These are phyloP conservation scores for Pseudoips prasinana DNA, from an alignment of 2,888 invertebrate genomes.

Conservation along the genomic window DNA sequence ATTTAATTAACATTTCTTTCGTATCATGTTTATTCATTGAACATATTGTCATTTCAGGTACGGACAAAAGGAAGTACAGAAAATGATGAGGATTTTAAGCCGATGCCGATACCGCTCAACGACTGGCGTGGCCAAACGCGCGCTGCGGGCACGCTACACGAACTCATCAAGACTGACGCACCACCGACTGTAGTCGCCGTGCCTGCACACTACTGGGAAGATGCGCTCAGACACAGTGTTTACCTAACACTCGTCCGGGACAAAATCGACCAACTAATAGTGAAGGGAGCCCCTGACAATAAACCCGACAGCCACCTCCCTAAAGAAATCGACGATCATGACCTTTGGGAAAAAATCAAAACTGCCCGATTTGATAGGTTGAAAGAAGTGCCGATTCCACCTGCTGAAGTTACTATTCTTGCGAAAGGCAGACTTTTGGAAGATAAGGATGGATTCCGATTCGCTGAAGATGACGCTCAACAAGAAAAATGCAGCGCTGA, in stretches of 20 bases:
- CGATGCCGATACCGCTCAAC: slow-evolving; percentile 68
- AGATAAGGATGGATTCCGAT: slow-evolving; percentile 74
- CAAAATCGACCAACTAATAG: slow-evolving; percentile 75
- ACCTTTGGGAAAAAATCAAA: slow-evolving; percentile 76
- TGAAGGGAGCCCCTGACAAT: slow-evolving; percentile 52
- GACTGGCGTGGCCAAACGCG: slow-evolving; percentile 54
- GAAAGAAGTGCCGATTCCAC: slow-evolving; percentile 69
- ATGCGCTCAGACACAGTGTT: slow-evolving; percentile 85
- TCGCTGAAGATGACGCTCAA: slow-evolving; percentile 73
- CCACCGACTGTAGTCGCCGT: slow-evolving; percentile 41
- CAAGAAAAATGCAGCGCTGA: slow-evolving; percentile 61
- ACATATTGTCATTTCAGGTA: slow-evolving; percentile 49
- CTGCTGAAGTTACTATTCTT: slow-evolving; percentile 84
- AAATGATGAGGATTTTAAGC: slow-evolving; percentile 59
- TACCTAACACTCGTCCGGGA: slow-evolving; percentile 84
- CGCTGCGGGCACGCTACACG: slow-evolving; percentile 49
- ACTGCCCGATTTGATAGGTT: slow-evolving; percentile 67
- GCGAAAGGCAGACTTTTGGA: slow-evolving; percentile 84
- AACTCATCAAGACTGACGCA: slow-evolving; percentile 44
- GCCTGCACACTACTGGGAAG: slow-evolving; percentile 84
- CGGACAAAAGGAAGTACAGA: slow-evolving; percentile 49
- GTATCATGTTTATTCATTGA: slow-evolving; percentile 21
- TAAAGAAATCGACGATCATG: slow-evolving; percentile 65
- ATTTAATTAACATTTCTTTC: slow-evolving; percentile 29
- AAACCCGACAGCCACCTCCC: slow-evolving; percentile 45